Conservation (phyloP, 1,140 invertebrate genomes). For the Macrobrachium rosenbergii region DNA sequence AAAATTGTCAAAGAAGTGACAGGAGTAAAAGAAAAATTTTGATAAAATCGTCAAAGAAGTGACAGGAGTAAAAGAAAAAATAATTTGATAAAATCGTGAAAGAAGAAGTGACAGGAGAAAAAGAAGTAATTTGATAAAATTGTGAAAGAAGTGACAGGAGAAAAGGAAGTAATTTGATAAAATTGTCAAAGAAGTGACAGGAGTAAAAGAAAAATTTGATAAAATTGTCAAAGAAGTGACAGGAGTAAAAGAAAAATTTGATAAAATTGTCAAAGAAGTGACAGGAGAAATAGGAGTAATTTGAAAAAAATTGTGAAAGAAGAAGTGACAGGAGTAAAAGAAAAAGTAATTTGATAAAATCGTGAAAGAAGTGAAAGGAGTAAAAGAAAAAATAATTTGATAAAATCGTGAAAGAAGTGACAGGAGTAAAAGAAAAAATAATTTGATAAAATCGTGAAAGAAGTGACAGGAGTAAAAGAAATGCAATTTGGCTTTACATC, state of each 20-base stretch:
- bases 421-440: not conserved
- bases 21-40: not conserved
- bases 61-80: conserved; percentile 1
- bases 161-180: not conserved
- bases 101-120: not conserved
- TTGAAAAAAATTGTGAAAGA: not conserved
- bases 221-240: not conserved
- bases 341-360: not conserved
- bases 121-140: not conserved
- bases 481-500: not conserved
- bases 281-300: not conserved
- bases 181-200: not conserved
- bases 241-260: not conserved
- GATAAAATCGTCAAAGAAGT: not conserved
- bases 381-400: not conserved
- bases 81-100: not conserved
- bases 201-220: not conserved
- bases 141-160: not conserved
- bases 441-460: not conserved
- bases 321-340: not conserved
- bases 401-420: not conserved
- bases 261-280: not conserved
- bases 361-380: not conserved
- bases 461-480: not conserved
- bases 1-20: not conserved